Percentiles rank a stretch among this genome's conserved stretches.
Evolutionary conservation across 2,113 vertebrate genomes (phyloP).

Genomic region (Ceuthmochares aereus): DNA sequence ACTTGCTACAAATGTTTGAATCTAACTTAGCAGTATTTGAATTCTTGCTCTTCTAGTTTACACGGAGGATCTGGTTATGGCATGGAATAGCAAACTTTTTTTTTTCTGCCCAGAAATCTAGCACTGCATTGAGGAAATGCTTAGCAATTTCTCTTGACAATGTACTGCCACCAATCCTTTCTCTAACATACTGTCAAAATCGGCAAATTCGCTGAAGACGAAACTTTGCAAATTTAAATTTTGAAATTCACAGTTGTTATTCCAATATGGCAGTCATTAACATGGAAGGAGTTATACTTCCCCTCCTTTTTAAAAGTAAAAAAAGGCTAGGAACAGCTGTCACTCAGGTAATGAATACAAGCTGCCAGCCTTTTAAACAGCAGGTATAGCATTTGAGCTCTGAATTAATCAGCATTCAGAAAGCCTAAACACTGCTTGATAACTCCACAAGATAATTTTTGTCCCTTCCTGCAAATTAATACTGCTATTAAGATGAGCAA

Average conservation of each 20-base stretch:
- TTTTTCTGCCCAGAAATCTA: not conserved
- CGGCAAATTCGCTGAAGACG: not conserved
- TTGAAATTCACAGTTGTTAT: not conserved
- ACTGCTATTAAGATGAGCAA: constrained; percentile 59
- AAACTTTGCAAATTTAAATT: not conserved
- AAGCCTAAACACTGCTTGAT: constrained; percentile 56
- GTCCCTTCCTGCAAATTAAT: constrained; percentile 69
- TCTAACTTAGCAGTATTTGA: not conserved
- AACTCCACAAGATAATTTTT: constrained; percentile 62
- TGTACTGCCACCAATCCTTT: not conserved
- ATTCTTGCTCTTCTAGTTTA: not conserved
- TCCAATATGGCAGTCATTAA: constrained; percentile 44
- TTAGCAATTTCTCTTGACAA: not conserved
- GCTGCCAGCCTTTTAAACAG: constrained; percentile 77
- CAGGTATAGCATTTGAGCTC: constrained; percentile 73
- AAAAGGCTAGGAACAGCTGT: constrained; percentile 77
- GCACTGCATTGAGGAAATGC: not conserved
- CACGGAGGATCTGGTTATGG: not conserved
- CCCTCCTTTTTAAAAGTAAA: constrained; percentile 62
- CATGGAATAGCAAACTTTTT: not conserved
- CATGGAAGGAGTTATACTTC: constrained; percentile 70
- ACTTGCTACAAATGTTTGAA: not conserved
- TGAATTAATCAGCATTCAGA: constrained; percentile 81
- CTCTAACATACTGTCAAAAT: not conserved
- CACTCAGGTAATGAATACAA: constrained; percentile 81